Base-by-base conservation (phyloP, 2,888 invertebrate species). In the Euproctis similis region DNA sequence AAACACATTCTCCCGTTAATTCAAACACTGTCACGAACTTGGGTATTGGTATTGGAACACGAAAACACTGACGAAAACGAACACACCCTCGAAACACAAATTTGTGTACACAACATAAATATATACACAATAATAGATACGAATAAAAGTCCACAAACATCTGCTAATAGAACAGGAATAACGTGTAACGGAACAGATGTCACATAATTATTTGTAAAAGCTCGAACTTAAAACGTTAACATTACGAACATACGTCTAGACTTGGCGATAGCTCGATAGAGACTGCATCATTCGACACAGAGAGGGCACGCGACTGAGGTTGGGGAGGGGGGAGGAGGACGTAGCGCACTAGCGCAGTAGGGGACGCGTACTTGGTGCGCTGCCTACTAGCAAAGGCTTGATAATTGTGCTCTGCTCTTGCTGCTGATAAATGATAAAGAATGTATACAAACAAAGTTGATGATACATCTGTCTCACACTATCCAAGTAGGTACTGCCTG, bases 391-490 rank as follows among this genome's bases (percentile, higher is more conserved):
- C 54, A 59, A 59, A 70, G 56, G 59, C 73, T 71, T 67, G 73
- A 75, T 65, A 53, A 65, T 58, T 6, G n/a, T n/a, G 69, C 66
- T 65, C 59, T 74, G 67, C 68, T 67, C 69, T 68, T 61, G 62
- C 49, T 57, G 65, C 61, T 71, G 69, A 72, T 70, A 77, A 61
- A 68, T 80, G 82, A 82, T 82, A 81, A 81, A 76, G 56, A 72
- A 71, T 63, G 71, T 76, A 72, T 63, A 80, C 75, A 73, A 72
- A 66, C 45, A 38, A 39, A 48, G 30, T 37, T 37, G 39, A 14
- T 4, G 4, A 14, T 14, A 14, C 14, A 42, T 36, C 28, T 28
- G 33, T 28, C 19, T 34, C 32, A 40, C 31, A 53, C 50, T 56
- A 50, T 48, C 49, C n/a, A n/a, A n/a, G n/a, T n/a, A n/a, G n/a